Conservation (phyloP, 1,140 invertebrate species). For the Ectropis grisescens region DNA sequence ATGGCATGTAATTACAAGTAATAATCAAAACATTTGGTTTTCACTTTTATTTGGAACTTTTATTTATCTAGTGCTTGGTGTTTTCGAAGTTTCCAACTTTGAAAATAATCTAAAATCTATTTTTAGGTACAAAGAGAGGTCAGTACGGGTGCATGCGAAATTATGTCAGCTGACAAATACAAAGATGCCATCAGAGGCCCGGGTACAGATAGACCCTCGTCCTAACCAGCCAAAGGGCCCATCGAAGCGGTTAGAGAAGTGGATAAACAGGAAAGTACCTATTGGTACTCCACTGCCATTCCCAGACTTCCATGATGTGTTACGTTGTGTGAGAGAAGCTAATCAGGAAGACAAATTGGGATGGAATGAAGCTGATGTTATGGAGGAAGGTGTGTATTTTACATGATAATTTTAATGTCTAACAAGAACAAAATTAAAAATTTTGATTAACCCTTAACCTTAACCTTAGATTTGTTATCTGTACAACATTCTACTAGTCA, state of each 20-base stretch:
- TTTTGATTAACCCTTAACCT: too few relatives aligned
- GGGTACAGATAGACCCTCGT: slow-evolving; percentile 35
- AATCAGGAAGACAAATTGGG: slow-evolving; percentile 46
- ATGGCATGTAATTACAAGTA: too few relatives aligned
- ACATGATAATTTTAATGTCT: too few relatives aligned
- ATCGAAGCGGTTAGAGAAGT: slow-evolving; percentile 39
- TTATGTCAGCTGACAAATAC: slow-evolving; percentile 55
- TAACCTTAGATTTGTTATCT: too few relatives aligned
- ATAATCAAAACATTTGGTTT: too few relatives aligned
- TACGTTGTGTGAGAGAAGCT: slow-evolving; percentile 44
- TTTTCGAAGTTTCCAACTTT: too few relatives aligned
- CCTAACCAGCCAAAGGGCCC: slow-evolving; percentile 38
- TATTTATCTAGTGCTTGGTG: too few relatives aligned
- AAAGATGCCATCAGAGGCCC: slow-evolving; percentile 57
- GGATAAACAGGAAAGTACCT: slow-evolving; percentile 54
- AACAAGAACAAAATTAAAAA: too few relatives aligned
- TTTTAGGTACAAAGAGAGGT: slow-evolving; percentile 53
- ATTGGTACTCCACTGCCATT: slow-evolving; percentile 49
- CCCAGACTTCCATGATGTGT: slow-evolving; percentile 57
- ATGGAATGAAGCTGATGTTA: slow-evolving; percentile 49
- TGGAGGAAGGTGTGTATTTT: slow-evolving; percentile 59
- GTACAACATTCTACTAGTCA: too few relatives aligned
- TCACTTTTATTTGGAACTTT: too few relatives aligned
- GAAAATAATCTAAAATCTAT: not conserved
- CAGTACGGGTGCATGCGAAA: slow-evolving; percentile 48